Evolutionary conservation across 2,888 invertebrate species (phyloP).

Genomic region (Plagiodera versicolora): DNA sequence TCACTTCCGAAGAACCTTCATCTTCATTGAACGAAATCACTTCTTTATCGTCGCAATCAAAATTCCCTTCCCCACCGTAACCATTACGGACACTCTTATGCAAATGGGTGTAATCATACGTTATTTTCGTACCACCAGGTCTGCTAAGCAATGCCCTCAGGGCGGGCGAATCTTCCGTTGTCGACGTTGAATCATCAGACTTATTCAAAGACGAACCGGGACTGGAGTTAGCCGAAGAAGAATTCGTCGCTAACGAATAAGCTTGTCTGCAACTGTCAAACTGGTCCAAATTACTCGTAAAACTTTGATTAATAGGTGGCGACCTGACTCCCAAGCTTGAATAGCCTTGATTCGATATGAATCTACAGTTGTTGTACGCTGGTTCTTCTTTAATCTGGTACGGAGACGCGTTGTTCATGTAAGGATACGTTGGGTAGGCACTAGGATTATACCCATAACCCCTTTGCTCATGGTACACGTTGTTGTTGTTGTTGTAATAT

Average conservation of each 20-base stretch:
- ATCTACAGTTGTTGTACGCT: slow-evolving; percentile 37
- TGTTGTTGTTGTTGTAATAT: slow-evolving; percentile 28
- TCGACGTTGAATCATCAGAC: slow-evolving; percentile 22
- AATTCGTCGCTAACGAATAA: slow-evolving; percentile 36
- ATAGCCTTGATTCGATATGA: slow-evolving; percentile 24
- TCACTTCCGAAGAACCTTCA: slow-evolving; percentile 33
- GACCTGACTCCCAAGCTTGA: slow-evolving; percentile 34
- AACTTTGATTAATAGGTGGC: slow-evolving; percentile 35
- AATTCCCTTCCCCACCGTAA: slow-evolving; percentile 48
- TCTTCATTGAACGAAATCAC: slow-evolving; percentile 58
- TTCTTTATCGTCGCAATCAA: slow-evolving; percentile 51
- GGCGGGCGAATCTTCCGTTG: slow-evolving; percentile 58
- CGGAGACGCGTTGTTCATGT: slow-evolving; percentile 17
- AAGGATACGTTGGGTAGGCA: slow-evolving; percentile 25
- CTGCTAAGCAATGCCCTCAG: slow-evolving; percentile 61
- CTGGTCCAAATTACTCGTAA: slow-evolving; percentile 34
- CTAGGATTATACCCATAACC: slow-evolving; percentile 16
- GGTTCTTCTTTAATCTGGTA: slow-evolving; percentile 34
- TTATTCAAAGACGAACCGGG: slow-evolving; percentile 23
- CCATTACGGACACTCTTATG: slow-evolving; percentile 37
- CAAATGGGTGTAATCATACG: slow-evolving; percentile 45
- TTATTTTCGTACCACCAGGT: slow-evolving; percentile 46
- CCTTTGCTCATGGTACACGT: slow-evolving; percentile 26
- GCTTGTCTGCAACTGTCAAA: slow-evolving; percentile 41
- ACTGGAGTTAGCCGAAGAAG: slow-evolving; percentile 30